Base-by-base conservation (phyloP, 2,113 vertebrate species). In the Colius striatus region DNA sequence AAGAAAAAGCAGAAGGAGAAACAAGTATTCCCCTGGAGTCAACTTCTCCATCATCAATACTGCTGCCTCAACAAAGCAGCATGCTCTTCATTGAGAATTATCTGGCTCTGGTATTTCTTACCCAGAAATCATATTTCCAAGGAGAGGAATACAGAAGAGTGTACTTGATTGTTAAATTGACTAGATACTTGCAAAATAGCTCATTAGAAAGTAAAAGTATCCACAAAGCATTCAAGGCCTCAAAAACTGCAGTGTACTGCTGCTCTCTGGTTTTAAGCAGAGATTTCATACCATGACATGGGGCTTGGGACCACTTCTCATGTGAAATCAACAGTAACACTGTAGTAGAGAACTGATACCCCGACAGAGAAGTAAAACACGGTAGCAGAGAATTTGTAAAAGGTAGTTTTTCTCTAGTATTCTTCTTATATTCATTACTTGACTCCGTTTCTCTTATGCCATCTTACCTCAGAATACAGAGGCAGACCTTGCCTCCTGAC, bases 391-490 rank as follows among this genome's bases (percentile, higher is more conserved):
- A 48, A 71, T 45, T 54, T 71, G 7, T 6, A 82, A 27, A 66
- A 55, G 3, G 4, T 4, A 1, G 3, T 10, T 45, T 72, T 53
- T 60, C 62, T n/a, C 21, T 43, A 30, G 0, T 22, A 3, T 34
- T 66, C 72, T 23, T 70, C 25, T 29, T 30, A 61, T 5, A 81
- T 96, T 96, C 97, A 98, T 97, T 98, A 98, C 82, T 45, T n/a
- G 50, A 55, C 13, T 43, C 45, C 18, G 2, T 29, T 71, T 72
- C 47, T 73, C 30, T 63, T 51, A 34, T 2, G 41, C 13, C 8
- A 5, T 83, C 98, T 97, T 98, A 99, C 99, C 99, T 99, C 74
- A 99, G 98, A 76, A 99, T 98, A 97, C 99, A 99, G 76, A 99
- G 97, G 97, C 99, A 99, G 92, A 99, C 96, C 92, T 98, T 98